These are phyloP conservation scores for Chiloscyllium plagiosum DNA, from an alignment of 2,113 vertebrate species.

Conservation along the genomic window DNA sequence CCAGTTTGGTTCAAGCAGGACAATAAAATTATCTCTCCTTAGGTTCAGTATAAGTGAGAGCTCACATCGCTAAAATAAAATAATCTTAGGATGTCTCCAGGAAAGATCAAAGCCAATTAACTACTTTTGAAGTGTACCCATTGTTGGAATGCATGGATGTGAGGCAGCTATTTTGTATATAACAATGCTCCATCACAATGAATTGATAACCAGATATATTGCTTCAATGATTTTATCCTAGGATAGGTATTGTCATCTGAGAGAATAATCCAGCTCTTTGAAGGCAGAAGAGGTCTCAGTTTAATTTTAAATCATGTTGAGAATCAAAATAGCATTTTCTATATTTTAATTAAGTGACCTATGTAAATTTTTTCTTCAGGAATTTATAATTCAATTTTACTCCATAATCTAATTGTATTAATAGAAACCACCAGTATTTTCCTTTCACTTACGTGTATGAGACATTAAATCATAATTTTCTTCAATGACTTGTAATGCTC, in stretches of 20 bases:
- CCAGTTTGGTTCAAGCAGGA: neutral
- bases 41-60: neutral
- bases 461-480: neutral
- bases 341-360: neutral
- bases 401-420: neutral
- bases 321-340: neutral
- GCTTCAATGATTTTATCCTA: neutral
- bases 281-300: neutral
- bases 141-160: neutral
- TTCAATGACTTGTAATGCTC: neutral
- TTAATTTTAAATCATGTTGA: neutral
- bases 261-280: neutral
- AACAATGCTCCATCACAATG: neutral
- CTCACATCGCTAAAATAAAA: neutral
- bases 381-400: neutral
- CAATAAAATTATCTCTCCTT: neutral
- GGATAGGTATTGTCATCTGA: neutral
- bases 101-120: neutral
- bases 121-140: neutral
- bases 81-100: neutral
- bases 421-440: neutral
- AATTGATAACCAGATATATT: neutral
- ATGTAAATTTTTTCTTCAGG: neutral
- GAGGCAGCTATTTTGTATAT: neutral
- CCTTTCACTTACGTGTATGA: neutral